Conservation (phyloP, 2,797 vertebrate species). For the Gallinago stenura region DNA sequence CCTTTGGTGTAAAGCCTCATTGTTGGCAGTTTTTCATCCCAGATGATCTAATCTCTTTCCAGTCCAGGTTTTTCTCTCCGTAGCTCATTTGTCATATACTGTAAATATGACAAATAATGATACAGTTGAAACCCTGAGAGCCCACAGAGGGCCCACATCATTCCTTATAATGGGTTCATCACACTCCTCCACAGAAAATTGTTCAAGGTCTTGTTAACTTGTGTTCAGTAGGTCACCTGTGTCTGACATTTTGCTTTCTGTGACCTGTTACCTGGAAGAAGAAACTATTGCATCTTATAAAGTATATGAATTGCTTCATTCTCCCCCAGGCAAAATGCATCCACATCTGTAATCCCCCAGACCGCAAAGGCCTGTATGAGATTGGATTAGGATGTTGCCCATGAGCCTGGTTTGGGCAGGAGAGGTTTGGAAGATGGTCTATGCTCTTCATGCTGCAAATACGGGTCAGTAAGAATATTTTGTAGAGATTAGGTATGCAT, state of each 20-base stretch:
- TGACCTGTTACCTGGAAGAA: constrained; percentile 9
- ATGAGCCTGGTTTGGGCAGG: not conserved
- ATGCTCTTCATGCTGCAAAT: not conserved
- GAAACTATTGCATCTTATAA: not conserved
- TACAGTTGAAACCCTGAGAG: constrained; percentile 45
- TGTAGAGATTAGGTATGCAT: not conserved
- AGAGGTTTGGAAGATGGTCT: not conserved
- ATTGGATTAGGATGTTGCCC: not conserved
- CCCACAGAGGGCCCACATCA: constrained; percentile 13
- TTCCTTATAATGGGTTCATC: constrained; percentile 48
- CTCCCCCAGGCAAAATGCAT: not conserved
- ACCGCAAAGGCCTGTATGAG: not conserved
- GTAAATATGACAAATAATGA: constrained; percentile 73
- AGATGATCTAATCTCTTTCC: constrained; percentile 68
- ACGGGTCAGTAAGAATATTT: not conserved
- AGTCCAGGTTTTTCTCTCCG: constrained; percentile 48
- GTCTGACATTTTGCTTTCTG: constrained; percentile 5
- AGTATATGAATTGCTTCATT: not conserved
- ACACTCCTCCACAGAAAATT: constrained; percentile 29
- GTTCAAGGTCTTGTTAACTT: not conserved
- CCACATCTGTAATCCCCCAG: not conserved
- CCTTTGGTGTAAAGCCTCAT: constrained; percentile 12
- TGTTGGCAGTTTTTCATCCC: constrained; percentile 60
- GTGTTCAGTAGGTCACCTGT: too few species aligned
- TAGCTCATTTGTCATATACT: constrained; percentile 64